Base-by-base conservation (phyloP, 2,113 vertebrate genomes). In the Connochaetes taurinus region DNA sequence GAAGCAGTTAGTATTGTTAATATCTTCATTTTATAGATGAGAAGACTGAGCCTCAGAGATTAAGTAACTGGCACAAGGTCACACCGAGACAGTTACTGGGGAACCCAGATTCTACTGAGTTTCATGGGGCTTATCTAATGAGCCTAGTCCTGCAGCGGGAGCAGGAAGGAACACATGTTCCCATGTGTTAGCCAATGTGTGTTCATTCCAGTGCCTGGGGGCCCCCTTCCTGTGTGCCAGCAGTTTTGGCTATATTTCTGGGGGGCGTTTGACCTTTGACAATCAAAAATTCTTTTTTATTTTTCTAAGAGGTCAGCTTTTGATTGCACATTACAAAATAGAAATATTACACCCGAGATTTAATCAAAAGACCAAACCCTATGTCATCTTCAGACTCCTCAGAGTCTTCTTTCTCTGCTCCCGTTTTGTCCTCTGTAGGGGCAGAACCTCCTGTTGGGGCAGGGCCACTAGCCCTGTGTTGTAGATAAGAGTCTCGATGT, bases 321-420 rank as follows among this genome's bases (percentile, higher is more conserved):
- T 98, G 98, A 98, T 97, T 98, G 97, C 71, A 97, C 14, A 19
- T 76, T 43, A 43, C 71, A 76, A 76, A 76, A 43, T 43, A 76
- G 40, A 76, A 43, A 76, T 82, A 98, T 98, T 98, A 98, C 97
- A 99, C 97, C 99, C 90, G 98, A 99, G 43, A 14, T 98, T 99
- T 99, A 99, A 98, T 99, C 99, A 94, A 99, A 97, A 99, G 99
- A 98, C 99, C 99, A 96, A 99, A 99, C 98, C 99, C 99, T 99
- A 99, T 99, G 98, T 99, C 99, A 21, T 99, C 99, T 19, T 99
- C 99, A 1, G 99, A 99, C 98, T 99, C 99, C 97, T 99, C 99
- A 0, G 99, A 99, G 98, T 99, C 99, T 83, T 99, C 99, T 89
- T 99, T 99, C 99, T 99, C 99, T 97, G 99, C 99, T 74, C 99